Evolutionary conservation across 1,140 invertebrate species (phyloP), one percentile per base, ranked within the genome.

Genomic region (Sesamia nonagrioides): DNA sequence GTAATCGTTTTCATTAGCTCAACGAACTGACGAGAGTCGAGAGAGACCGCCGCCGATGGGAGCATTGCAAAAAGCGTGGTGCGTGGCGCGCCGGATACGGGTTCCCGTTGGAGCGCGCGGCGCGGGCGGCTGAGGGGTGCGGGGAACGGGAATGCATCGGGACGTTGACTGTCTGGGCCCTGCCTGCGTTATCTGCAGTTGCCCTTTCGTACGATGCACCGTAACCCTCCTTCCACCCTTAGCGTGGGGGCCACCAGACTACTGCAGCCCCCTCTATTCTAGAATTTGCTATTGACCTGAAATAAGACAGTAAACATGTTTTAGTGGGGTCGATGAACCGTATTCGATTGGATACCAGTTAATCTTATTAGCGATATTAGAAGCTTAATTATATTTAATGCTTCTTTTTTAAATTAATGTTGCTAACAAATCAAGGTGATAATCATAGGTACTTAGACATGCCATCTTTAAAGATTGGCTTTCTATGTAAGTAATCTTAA

Each of bases 161-260:
- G 91, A 92, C 92, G 89, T 94, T 94, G 91, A 92, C 91, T 94
- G 92, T 92, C 92, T 93, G 92, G 91, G 85, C 88, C 86, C 86
- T 85, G 89, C 85, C 86, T 89, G 91, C 89, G 89, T 92, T 94
- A 94, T 94, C 93, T 94, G 93, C 92, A 94, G 92, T 94, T 92
- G 93, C 92, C 93, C 92, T 93, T 91, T 91, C 86, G 92, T 92
- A 92, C 91, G 92, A 93, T 94, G 92, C 93, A 93, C 93, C 86
- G 89, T 91, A 87, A 91, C 91, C 92, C 91, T 89, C 91, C 88
- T 88, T 84, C 87, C 89, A 92, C 90, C 91, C 93, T 86, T 86
- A 69, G 61, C 80, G 84, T 63, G 79, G 86, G 84, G 83, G 88
- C 82, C 85, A 88, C 74, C 89, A 93, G 86, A 91, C 91, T 89